Evolutionary conservation across 2,113 vertebrate genomes (phyloP), one percentile per base, ranked within the genome.

Genomic region (Falco punctatus): DNA sequence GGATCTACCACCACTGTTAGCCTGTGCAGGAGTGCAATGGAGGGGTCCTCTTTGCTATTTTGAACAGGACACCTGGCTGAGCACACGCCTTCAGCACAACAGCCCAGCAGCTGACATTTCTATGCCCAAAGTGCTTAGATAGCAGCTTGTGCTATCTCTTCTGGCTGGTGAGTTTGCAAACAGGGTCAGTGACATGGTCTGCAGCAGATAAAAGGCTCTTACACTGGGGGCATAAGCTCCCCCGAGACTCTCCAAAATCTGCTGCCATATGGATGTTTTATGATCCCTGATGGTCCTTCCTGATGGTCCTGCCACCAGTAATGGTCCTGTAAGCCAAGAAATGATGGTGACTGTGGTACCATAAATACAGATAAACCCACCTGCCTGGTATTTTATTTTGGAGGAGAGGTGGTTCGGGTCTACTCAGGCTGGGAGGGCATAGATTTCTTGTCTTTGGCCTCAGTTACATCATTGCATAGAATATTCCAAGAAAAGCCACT

Each of bases 201-300:
- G 2, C 18, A 48, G 70, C 44, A 61, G 28, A 85, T 72, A 59
- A 92, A 42, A 14, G 66, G 33, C 38, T 81, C 51, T 78, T 51
- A 70, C 0, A 0, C 21, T 32, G 26, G 11, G 32, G 26, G 38
- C 16, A 38, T 0, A 0, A 71, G 19, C 13, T 89, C 10, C 19
- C 7, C 17, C 0, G 0, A n/a, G 16, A 52, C 20, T 42, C 19
- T 33, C 54, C 1, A 0, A 59, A 80, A 72, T 13, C 35, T 69
- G 40, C 28, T 79, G 61, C 32, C 14, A 3, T 20, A 3, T 0
- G 4, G 49, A 57, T 1, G 1, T 33, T 71, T 70, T 71, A 22
- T 59, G 19, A 6, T 35, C 1, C 0, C 28, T 73, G 16, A 19
- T 57, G 48, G 19, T 79, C 22, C 42, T 90, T 79, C 35, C 30